Conservation (phyloP, 2,888 invertebrate genomes). For the Hirtodrosophila confusa region DNA sequence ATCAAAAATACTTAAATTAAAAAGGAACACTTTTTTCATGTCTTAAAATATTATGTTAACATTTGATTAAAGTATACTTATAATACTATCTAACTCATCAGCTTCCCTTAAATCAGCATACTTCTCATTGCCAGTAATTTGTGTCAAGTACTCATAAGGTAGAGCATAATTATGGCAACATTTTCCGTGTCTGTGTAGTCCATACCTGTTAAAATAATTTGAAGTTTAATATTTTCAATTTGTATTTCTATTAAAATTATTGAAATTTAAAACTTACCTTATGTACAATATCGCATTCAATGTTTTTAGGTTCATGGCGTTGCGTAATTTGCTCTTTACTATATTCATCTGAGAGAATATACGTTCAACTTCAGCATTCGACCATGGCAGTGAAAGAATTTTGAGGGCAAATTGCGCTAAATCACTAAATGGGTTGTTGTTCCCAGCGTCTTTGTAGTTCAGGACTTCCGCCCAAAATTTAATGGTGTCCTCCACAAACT, state of each 20-base stretch:
- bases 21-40: too few species aligned
- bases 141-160: constrained; percentile 3
- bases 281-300: too few species aligned
- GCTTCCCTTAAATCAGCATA: constrained; percentile 6
- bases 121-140: constrained; percentile 10
- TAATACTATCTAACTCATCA: constrained; percentile 7
- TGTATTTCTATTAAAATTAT: too few species aligned
- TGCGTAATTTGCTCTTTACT: too few species aligned
- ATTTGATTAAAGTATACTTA: background rate
- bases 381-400: constrained; percentile 1
- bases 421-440: constrained; percentile 1
- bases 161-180: constrained; percentile 14
- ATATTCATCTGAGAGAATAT: too few species aligned
- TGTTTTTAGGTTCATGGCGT: too few species aligned
- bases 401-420: background rate
- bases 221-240: constrained; percentile 7
- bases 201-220: constrained; percentile 1
- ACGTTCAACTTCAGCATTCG: constrained; percentile 1
- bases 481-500: background rate
- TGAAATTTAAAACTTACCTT: too few species aligned
- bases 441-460: background rate
- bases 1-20: too few species aligned
- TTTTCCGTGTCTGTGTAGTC: background rate
- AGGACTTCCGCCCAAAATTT: constrained; percentile 8
- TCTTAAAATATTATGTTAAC: too few species aligned